Percentiles rank a stretch among this genome's conserved stretches.
Conservation (phyloP, 1,140 invertebrate species). For the Latrodectus geometricus region DNA sequence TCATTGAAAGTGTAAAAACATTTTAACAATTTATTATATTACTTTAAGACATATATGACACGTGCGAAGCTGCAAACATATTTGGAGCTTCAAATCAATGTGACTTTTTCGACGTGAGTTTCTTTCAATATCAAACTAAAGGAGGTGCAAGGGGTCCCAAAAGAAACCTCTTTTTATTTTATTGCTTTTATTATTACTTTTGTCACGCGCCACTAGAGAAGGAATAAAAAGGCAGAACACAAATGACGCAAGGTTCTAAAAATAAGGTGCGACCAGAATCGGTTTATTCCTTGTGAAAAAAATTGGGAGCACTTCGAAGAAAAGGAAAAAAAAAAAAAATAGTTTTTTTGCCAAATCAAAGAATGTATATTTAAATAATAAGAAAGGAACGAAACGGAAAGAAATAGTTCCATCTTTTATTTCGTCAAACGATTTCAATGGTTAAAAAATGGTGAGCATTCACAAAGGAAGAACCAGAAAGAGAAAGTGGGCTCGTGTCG, state of each 20-base stretch:
- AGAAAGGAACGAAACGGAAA: neutral
- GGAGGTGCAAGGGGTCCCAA: too few species aligned
- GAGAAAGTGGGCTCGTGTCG: conserved; percentile 2
- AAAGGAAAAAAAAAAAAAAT: neutral
- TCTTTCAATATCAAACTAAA: too few species aligned
- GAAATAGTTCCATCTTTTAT: neutral
- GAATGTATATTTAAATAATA: neutral
- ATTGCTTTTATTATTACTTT: too few species aligned
- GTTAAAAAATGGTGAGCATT: neutral
- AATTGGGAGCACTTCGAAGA: neutral
- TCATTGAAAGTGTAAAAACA: too few species aligned
- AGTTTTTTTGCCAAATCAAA: neutral
- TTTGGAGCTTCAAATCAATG: too few species aligned
- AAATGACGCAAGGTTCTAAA: neutral
- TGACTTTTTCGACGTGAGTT: too few species aligned
- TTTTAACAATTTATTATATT: too few species aligned
- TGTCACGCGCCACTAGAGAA: too few species aligned
- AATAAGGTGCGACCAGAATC: conserved; percentile 4
- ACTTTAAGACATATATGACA: too few species aligned
- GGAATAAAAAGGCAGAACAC: too few species aligned
- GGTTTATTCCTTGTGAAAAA: neutral
- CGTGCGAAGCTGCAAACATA: too few species aligned
- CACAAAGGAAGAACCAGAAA: neutral
- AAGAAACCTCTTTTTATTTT: too few species aligned
- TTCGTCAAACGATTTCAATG: neutral